These are phyloP conservation scores for Heliothis virescens DNA, from an alignment of 1,140 invertebrate genomes.

Conservation along the genomic window DNA sequence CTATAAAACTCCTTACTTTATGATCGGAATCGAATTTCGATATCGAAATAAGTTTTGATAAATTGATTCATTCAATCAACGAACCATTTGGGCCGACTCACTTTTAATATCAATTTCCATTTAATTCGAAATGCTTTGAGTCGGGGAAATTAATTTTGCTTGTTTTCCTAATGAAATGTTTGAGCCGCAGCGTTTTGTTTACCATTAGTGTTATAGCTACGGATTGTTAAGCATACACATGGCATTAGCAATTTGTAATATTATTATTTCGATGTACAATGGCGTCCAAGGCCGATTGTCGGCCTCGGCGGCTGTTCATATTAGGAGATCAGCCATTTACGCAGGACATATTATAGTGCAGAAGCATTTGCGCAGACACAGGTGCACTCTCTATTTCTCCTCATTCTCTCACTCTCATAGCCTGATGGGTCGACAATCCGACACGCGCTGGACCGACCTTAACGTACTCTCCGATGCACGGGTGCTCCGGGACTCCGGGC, in stretches of 20 bases:
- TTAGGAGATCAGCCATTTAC: too few relatives aligned
- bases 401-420: too few relatives aligned
- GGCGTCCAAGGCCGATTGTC: too few relatives aligned
- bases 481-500: too few relatives aligned
- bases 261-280: conserved; percentile 11
- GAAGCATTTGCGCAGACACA: too few relatives aligned
- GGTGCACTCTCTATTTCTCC: too few relatives aligned
- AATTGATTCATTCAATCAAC: conserved; percentile 46
- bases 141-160: conserved; percentile 36
- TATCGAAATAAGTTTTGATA: conserved; percentile 50
- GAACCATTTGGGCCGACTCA: conserved; percentile 33
- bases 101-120: conserved; percentile 42
- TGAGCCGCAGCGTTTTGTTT: conserved; percentile 17
- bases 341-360: too few relatives aligned
- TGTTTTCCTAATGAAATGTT: conserved; percentile 46
- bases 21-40: conserved; percentile 49
- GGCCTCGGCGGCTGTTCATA: too few relatives aligned
- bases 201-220: conserved; percentile 4
- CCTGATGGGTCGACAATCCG: too few relatives aligned
- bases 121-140: conserved; percentile 36
- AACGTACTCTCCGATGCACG: too few relatives aligned
- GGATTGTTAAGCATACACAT: conserved; percentile 15
- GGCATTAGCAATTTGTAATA: background rate
- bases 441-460: too few relatives aligned
- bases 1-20: conserved; percentile 22